phyloP scores from a whole-genome alignment of 2,113 vertebrate genomes.

The Mandrillus leucophaeus region DNA sequence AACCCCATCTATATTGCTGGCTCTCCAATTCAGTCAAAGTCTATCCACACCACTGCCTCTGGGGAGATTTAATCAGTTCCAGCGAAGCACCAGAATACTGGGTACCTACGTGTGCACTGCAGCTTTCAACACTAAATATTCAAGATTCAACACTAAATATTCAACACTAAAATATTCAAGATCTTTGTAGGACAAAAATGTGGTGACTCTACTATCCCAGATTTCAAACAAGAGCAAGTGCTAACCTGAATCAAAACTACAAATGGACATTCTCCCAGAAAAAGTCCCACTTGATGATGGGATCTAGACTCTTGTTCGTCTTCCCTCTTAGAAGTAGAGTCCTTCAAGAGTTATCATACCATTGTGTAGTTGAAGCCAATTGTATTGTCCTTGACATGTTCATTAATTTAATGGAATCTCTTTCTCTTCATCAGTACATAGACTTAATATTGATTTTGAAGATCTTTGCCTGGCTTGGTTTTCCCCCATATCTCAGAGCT shows the following conservation, averaged over 20 bases:
- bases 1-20: neutral
- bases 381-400: neutral
- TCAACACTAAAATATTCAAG: neutral
- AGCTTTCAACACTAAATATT: neutral
- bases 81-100: neutral
- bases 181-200: neutral
- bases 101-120: neutral
- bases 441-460: neutral
- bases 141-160: neutral
- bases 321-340: neutral
- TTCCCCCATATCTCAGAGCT: neutral
- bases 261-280: neutral
- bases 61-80: neutral
- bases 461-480: neutral
- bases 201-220: neutral
- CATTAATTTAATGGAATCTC: neutral
- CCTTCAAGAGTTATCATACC: neutral
- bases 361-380: neutral
- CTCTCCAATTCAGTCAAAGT: neutral
- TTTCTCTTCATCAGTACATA: neutral
- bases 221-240: neutral
- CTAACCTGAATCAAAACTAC: neutral
- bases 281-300: neutral
- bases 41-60: neutral
- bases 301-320: neutral